These are phyloP conservation scores for Mesoligia furuncula DNA, from an alignment of 2,888 invertebrate genomes.

Conservation along the genomic window DNA sequence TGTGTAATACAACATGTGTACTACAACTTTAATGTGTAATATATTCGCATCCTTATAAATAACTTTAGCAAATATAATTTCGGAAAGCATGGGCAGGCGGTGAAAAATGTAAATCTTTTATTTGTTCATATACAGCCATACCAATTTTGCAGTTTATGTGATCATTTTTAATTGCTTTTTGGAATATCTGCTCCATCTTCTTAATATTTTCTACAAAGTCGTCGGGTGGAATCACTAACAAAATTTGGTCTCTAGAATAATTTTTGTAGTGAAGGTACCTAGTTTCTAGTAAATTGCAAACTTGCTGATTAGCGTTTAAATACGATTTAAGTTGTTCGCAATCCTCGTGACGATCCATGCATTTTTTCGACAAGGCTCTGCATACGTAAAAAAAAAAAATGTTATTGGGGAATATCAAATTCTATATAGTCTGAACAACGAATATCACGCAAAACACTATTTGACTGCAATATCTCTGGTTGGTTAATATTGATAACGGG, in stretches of 20 bases:
- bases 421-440: constrained; percentile 34
- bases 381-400: constrained; percentile 34
- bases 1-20: no score
- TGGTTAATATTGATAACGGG: constrained; percentile 16
- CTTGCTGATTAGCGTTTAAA: no score
- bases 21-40: no score
- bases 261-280: no score
- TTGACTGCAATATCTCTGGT: constrained; percentile 26
- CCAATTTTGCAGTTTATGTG: constrained; percentile 35
- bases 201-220: constrained; percentile 44
- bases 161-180: constrained; percentile 36
- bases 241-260: no score
- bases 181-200: constrained; percentile 43
- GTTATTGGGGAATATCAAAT: constrained; percentile 37
- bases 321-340: no score
- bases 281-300: no score
- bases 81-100: constrained; percentile 37
- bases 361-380: constrained; percentile 44
- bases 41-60: no score
- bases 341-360: constrained; percentile 25
- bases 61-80: constrained; percentile 36
- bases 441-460: constrained; percentile 26
- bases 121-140: constrained; percentile 34
- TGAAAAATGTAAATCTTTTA: constrained; percentile 33
- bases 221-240: constrained; percentile 33